A percentile compares a stretch with the other conserved stretches of the same genome.
Conservation (phyloP, 2,888 invertebrate genomes). For the Agrypnus murinus region DNA sequence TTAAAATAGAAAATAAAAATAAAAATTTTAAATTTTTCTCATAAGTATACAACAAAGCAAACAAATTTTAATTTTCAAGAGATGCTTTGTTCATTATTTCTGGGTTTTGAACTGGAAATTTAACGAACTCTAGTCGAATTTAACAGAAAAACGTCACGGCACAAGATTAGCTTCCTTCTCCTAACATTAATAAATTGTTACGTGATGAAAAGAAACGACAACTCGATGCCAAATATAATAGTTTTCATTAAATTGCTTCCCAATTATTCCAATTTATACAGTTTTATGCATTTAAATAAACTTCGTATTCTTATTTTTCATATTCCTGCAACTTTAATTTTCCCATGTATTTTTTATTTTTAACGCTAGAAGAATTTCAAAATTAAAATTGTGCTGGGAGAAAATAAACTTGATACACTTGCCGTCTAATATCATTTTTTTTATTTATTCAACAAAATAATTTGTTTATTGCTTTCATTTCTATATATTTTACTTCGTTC, state of each 20-base stretch:
- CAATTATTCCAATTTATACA: conserved; percentile 58
- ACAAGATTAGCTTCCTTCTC: conserved; percentile 5
- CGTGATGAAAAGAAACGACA: conserved; percentile 15
- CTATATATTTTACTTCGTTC: no score
- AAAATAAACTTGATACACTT: no score
- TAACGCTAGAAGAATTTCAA: no score
- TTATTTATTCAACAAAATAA: no score
- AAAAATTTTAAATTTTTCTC: conserved; percentile 27
- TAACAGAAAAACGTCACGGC: conserved; percentile 38
- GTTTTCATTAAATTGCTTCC: conserved; percentile 35
- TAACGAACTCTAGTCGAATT: conserved; percentile 46
- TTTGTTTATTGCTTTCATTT: no score
- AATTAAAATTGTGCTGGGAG: no score
- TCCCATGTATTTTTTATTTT: background rate
- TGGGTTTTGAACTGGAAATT: conserved; percentile 50
- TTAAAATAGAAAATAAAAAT: conserved; percentile 3
- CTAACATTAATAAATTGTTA: conserved; percentile 2
- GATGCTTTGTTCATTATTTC: conserved; percentile 52
- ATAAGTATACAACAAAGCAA: conserved; percentile 38
- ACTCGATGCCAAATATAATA: background rate
- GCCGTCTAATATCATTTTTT: no score
- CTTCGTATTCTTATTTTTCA: conserved; percentile 28
- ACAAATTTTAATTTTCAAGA: conserved; percentile 53
- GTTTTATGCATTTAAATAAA: conserved; percentile 54
- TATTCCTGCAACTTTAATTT: conserved; percentile 12